Base-by-base conservation (phyloP, 2,888 invertebrate genomes). In the Lamellibrachia columna region DNA sequence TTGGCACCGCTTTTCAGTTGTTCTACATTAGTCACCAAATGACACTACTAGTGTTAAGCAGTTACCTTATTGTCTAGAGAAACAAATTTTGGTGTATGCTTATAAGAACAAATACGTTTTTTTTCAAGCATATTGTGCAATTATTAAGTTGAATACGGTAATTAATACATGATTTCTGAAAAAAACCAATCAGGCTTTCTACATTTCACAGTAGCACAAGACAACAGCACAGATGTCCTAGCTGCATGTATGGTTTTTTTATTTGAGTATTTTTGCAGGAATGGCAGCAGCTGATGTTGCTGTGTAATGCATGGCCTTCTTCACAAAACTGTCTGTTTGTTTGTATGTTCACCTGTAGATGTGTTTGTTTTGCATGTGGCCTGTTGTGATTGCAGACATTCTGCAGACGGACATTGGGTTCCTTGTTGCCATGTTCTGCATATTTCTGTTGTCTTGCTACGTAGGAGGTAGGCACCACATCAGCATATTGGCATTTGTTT, bases 371-470 rank as follows among this genome's bases (percentile, higher is more conserved):
- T 92, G 90, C 90, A 75, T 75, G 75, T 75, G 75, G 75, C 75
- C 75, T 75, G 75, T 75, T 75, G 90, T 22, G 58, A 94, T 95
- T 96, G 7, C 97, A 99, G 99, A 98, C 96, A 98, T 99, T 93
- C 97, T 99, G 0, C 98, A 98, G 91, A 97, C 98, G 9, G 97
- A 98, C 28, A 97, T 98, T 95, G 97, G 97, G 0, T 98, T 98
- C 95, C 97, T 98, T 0, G 97, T 98, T 55, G 97, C 98, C 0
- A 98, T 98, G 96, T 97, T 98, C 1, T 96, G 98, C 90, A 97
- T 98, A 3, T 97, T 98, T 94, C 96, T 98, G 52, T 97, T 98
- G 0, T 97, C 98, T 53, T 97, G 98, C 93, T 97, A 98, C 94
- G 98, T 98, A 96, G 97, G 97, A 94, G 96, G 97, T 97, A 96